Base-by-base conservation (phyloP, 2,888 invertebrate genomes). In the Heliconius ethilla region DNA sequence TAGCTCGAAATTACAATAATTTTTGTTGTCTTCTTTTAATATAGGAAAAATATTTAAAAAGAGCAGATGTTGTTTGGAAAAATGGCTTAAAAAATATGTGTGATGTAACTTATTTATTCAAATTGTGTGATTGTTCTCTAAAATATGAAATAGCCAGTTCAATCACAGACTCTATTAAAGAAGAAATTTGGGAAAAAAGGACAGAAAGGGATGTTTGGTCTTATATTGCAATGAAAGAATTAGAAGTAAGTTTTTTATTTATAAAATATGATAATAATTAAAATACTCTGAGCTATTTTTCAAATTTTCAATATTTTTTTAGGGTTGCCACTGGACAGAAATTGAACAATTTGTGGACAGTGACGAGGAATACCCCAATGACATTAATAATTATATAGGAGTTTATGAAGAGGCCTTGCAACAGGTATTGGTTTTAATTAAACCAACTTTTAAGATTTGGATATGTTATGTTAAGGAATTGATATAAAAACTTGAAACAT, bases 11-110 rank as follows among this genome's bases (percentile, higher is more conserved):
- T 67, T 69, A 75, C 33, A 37, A 33, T 75, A 74, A 63, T 66
- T 65, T 7, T 70, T 66, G 29, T 76, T 59, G 18, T 18, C 45
- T 59, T 9, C 75, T 70, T 76, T 82, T 59, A 67, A 91, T 89
- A 63, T 82, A 94, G 94, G 92, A 90, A 80, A 93, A 89, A 81
- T 93, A 93, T 80, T 81, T 95, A 27, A 95, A 95, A 85, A 94
- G 95, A 81, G 95, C 95, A 40, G 92, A 95, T 77, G 89, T 96
- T 18, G 92, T 96, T 66, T 96, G 96, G 92, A 94, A 93, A 76
- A 95, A 95, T 88, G 96, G 96, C 15, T 88, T 95, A 37, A 95
- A 95, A 79, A 95, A 94, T 81, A 91, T 96, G 11, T 89, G 91
- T 27, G 92, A 95, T 82, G 88, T 96, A 4, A 89, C 92, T 37